phyloP scores from a whole-genome alignment of 2,113 vertebrate genomes.

The Chaetorhynchus papuensis region DNA sequence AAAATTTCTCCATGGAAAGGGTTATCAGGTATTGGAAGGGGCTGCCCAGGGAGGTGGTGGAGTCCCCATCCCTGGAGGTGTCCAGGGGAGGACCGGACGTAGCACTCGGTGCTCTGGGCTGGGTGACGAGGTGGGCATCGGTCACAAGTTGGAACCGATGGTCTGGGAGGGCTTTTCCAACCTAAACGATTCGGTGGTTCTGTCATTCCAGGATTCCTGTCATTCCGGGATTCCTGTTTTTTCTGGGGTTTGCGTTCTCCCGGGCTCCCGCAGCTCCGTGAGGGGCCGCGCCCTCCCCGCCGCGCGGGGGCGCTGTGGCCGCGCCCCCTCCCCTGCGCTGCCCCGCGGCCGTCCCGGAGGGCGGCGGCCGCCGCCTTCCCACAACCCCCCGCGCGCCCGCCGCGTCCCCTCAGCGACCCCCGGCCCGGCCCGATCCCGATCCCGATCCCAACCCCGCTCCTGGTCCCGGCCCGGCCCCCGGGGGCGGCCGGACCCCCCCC shows the following conservation, averaged over 20 bases:
- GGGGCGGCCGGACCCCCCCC: background rate
- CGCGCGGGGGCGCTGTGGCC: background rate
- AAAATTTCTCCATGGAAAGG: background rate
- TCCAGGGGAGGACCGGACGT: rapidly evolving
- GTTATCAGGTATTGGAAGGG: rapidly evolving
- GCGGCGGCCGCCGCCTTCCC: background rate
- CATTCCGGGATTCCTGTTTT: rapidly evolving
- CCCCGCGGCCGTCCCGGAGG: background rate
- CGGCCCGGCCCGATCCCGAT: background rate
- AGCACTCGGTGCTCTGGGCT: background rate
- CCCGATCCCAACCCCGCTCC: background rate
- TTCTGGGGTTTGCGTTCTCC: too few relatives aligned
- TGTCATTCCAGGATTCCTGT: too few relatives aligned
- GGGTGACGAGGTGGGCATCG: background rate
- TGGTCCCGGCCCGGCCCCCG: background rate
- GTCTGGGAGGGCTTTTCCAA: background rate
- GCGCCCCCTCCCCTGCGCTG: background rate
- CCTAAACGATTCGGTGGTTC: too few relatives aligned
- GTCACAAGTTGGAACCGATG: background rate
- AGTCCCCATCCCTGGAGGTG: background rate
- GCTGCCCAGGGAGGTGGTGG: background rate
- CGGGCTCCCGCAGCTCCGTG: background rate
- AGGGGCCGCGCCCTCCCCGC: background rate
- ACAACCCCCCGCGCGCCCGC: background rate
- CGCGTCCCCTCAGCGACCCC: background rate